Base-by-base conservation (phyloP, 2,888 invertebrate genomes). In the Zeuzera pyrina region DNA sequence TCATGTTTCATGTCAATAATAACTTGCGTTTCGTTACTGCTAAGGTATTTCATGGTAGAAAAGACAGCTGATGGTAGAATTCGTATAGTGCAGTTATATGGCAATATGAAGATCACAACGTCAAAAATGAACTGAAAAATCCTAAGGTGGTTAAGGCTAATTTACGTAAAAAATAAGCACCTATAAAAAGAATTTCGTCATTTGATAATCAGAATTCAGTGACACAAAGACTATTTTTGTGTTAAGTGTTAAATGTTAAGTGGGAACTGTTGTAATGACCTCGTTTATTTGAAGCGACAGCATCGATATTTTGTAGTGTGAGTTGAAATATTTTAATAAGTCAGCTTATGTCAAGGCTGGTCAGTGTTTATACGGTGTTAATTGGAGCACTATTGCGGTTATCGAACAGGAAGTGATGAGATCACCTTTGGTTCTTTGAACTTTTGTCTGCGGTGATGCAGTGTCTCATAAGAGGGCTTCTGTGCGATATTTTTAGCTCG, bases 401-500 rank as follows among this genome's bases (percentile, higher is more conserved):
- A 59, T 57, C 43, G 55, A 56, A 50, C 54, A 68, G 64, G 62
- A 66, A 70, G 50, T 46, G 63, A 60, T 78, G 69, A 76, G 73
- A 79, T 76, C 76, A 78, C 47, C 43, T 45, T 53, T 39, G 41
- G 62, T 59, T 61, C 59, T 62, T 65, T 65, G 59, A 65, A 58
- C 61, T 58, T 57, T 43, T 39, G 41, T 42, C 46, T 39, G 38
- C 35, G 57, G 55, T 57, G 52, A 56, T 34, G 27, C 45, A 41
- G n/a, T 22, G n/a, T 23, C 13, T 10, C 23, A 30, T 27, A 10
- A 44, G 42, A 56, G 57, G 58, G 60, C 61, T 68, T 60, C 60
- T 39, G 41, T 53, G 51, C 46, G 42, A 65, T 81, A 81, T 81
- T 77, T 77, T 59, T 79, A 81, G 78, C 43, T 50, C 33, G 42